These are phyloP conservation scores for Percina caprodes DNA, from an alignment of 2,113 vertebrate genomes.

Conservation along the genomic window DNA sequence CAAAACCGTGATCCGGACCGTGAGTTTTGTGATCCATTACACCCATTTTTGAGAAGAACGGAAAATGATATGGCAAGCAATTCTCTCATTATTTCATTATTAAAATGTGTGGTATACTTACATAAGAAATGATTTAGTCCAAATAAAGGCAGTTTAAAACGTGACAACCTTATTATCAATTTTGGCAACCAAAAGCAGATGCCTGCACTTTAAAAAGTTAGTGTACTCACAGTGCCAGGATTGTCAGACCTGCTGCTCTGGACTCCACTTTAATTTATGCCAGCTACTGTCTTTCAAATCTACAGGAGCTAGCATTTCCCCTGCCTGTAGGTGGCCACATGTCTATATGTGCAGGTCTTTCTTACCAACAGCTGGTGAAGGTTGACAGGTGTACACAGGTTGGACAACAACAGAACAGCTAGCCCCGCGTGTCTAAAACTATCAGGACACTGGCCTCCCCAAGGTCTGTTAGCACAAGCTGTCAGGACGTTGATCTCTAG, in stretches of 20 bases:
- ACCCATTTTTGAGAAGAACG: too few species aligned
- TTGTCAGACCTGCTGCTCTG: background rate
- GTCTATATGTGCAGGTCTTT: too few species aligned
- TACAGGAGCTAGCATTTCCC: background rate
- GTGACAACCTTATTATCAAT: too few species aligned
- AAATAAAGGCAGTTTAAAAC: too few species aligned
- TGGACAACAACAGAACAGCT: background rate
- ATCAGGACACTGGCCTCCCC: constrained; percentile 24
- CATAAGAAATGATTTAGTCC: too few species aligned
- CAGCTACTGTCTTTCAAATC: background rate
- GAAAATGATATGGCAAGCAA: too few species aligned
- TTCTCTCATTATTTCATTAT: too few species aligned
- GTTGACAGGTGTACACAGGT: background rate
- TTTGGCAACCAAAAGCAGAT: too few species aligned
- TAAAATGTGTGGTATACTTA: too few species aligned
- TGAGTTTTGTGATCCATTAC: too few species aligned
- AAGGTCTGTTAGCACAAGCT: constrained; percentile 25
- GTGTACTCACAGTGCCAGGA: background rate
- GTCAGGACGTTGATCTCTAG: background rate
- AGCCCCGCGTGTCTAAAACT: background rate
- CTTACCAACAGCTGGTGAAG: background rate
- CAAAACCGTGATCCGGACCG: too few species aligned
- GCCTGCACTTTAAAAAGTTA: too few species aligned
- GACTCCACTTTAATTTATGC: background rate
- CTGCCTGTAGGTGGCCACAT: background rate